Conservation (phyloP, 2,113 vertebrate genomes). For the Cromileptes altivelis region DNA sequence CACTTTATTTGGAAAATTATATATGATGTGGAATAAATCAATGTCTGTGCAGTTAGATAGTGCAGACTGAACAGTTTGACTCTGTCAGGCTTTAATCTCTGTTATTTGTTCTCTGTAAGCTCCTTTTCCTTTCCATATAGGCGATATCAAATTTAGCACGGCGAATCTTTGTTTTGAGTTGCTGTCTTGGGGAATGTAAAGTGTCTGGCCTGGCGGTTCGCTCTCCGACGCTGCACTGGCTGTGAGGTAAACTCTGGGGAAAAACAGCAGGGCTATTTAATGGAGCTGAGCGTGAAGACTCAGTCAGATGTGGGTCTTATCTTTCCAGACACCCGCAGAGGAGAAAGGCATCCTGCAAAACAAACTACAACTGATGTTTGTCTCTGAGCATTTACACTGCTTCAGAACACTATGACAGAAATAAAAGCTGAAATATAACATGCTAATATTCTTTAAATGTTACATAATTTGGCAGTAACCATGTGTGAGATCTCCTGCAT, state of each 20-base stretch:
- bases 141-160: constrained; percentile 44
- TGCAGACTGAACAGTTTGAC: constrained; percentile 15
- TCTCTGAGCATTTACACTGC: constrained; percentile 5
- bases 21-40: constrained; percentile 33
- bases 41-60: constrained; percentile 38
- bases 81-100: constrained; percentile 33
- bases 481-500: neutral
- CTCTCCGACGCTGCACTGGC: constrained; percentile 10
- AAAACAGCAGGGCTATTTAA: constrained; percentile 50
- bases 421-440: neutral
- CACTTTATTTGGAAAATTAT: constrained; percentile 32
- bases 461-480: neutral
- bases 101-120: constrained; percentile 32
- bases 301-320: constrained; percentile 74
- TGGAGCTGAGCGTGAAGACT: constrained; percentile 48
- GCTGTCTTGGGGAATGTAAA: constrained; percentile 65
- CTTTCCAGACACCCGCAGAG: constrained; percentile 51
- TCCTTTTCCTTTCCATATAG: constrained; percentile 17
- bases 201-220: constrained; percentile 43
- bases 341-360: constrained; percentile 48
- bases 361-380: constrained; percentile 47
- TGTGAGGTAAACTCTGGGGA: constrained; percentile 35
- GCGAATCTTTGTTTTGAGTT: constrained; percentile 59
- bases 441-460: neutral
- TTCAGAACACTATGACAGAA: neutral